phyloP scores from a whole-genome alignment of 2,113 vertebrate genomes.

The Centropristis striata region DNA sequence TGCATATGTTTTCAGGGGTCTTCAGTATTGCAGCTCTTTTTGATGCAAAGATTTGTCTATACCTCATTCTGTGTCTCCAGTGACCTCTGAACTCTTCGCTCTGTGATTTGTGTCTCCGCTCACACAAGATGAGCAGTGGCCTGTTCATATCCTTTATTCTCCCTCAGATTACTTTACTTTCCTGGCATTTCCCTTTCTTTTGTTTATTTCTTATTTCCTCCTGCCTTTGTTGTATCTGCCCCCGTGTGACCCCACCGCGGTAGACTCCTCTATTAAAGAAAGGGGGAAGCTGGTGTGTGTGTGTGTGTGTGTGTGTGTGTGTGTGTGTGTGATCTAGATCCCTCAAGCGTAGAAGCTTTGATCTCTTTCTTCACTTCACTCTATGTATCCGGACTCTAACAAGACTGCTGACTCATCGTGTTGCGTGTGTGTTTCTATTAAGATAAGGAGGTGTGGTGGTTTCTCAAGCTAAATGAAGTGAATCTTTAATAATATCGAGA shows the following conservation, averaged over 20 bases:
- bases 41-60: slow-evolving; percentile 30
- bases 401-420: slow-evolving; percentile 65
- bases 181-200: slow-evolving; percentile 66
- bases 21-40: slow-evolving; percentile 15
- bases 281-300: slow-evolving; percentile 12
- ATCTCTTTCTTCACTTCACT: slow-evolving; percentile 59
- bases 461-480: slow-evolving; percentile 21
- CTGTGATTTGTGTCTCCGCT: slow-evolving; percentile 41
- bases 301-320: slow-evolving; percentile 20
- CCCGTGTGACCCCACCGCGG: slow-evolving; percentile 58
- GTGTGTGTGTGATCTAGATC: slow-evolving; percentile 36
- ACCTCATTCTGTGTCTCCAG: slow-evolving; percentile 29
- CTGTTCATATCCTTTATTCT: slow-evolving; percentile 52
- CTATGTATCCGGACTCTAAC: slow-evolving; percentile 32
- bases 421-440: slow-evolving; percentile 13
- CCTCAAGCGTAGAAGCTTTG: slow-evolving; percentile 66
- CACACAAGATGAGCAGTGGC: slow-evolving; percentile 61
- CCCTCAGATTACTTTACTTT: slow-evolving; percentile 68
- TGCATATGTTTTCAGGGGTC: background rate
- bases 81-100: slow-evolving; percentile 61
- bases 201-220: slow-evolving; percentile 74
- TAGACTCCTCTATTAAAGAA: slow-evolving; percentile 50
- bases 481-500: background rate
- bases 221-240: slow-evolving; percentile 74
- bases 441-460: slow-evolving; percentile 17